Conservation (phyloP, 2,888 invertebrate genomes). For the Metopia argyrocephala region DNA sequence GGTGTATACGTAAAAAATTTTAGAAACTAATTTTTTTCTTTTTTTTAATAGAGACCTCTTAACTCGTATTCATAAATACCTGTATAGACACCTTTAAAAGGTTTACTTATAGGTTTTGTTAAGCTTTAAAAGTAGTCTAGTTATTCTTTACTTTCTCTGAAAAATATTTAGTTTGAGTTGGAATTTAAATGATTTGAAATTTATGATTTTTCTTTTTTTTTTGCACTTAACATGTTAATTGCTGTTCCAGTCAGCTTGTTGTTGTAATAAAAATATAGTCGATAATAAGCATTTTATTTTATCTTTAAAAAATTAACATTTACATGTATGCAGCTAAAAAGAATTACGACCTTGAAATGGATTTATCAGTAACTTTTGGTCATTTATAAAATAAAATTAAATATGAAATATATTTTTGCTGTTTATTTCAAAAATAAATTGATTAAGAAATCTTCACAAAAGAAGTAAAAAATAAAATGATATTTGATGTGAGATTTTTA, state of each 20-base stretch:
- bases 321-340: conserved; percentile 29
- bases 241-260: neutral
- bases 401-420: conserved; percentile 41
- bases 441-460: conserved; percentile 21
- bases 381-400: conserved; percentile 12
- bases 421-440: conserved; percentile 30
- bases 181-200: neutral
- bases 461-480: conserved; percentile 29
- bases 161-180: too few species aligned
- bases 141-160: neutral
- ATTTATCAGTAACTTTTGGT: conserved; percentile 18
- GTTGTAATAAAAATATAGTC: neutral
- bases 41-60: conserved; percentile 12
- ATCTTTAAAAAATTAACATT: conserved; percentile 18
- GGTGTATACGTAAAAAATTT: conserved; percentile 14
- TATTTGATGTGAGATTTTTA: conserved; percentile 44
- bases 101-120: conserved; percentile 7
- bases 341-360: neutral
- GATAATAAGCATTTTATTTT: neutral
- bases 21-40: conserved; percentile 19
- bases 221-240: neutral
- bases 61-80: neutral
- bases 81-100: neutral
- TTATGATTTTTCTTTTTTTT: conserved; percentile 2
- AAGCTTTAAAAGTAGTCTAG: conserved; percentile 40